Conservation (phyloP, 2,888 invertebrate genomes). For the Eulithis testata region DNA sequence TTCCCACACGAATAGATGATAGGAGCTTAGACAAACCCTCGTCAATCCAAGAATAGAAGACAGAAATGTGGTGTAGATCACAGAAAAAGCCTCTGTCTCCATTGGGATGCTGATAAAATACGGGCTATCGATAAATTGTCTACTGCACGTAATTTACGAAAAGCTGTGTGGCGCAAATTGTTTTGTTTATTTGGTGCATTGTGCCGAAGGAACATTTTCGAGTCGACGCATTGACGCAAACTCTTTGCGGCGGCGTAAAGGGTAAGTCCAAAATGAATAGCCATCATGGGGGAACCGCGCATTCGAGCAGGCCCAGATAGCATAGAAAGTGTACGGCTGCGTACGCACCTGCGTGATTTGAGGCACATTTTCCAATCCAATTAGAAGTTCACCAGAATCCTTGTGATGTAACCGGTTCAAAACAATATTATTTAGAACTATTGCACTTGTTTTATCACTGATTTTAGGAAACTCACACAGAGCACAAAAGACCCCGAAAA, state of each 20-base stretch:
- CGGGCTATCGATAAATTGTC: neutral
- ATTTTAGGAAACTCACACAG: conserved; percentile 71
- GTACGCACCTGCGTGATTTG: conserved; percentile 97
- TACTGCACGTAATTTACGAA: conserved; percentile 27
- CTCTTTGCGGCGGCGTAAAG: conserved; percentile 84
- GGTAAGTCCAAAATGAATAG: conserved; percentile 82
- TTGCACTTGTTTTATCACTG: conserved; percentile 72
- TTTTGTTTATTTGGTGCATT: conserved; percentile 75
- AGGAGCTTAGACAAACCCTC: conserved; percentile 34
- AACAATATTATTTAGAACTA: conserved; percentile 79
- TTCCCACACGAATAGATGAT: conserved; percentile 47
- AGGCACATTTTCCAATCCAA: conserved; percentile 79
- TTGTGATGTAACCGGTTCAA: conserved; percentile 81
- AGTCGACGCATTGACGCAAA: conserved; percentile 79
- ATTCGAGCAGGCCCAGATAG: conserved; percentile 95
- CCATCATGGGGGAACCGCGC: conserved; percentile 84
- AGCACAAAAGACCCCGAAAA: conserved; percentile 78
- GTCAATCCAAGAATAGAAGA: conserved; percentile 9
- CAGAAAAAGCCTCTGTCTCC: conserved; percentile 12
- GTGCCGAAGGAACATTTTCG: conserved; percentile 67
- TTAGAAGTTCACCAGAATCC: conserved; percentile 71
- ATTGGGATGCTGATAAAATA: conserved; percentile 7
- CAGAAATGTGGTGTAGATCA: conserved; percentile 10
- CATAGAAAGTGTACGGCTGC: conserved; percentile 95
- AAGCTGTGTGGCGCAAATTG: conserved; percentile 61